Conservation (phyloP, 2,113 vertebrate genomes). For the Corythornis cristatus region DNA sequence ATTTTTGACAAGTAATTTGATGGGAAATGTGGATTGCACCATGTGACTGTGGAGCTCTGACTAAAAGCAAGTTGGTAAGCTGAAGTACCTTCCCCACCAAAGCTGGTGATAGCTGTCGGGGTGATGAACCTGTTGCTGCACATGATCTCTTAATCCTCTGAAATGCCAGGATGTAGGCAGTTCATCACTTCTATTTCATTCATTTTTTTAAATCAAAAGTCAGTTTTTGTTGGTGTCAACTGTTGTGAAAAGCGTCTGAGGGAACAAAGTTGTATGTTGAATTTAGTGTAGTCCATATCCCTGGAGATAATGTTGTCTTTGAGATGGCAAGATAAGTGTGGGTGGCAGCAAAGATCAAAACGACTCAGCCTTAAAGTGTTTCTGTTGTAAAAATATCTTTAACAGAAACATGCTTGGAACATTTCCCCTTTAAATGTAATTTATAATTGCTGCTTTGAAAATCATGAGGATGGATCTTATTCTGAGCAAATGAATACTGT, state of each 20-base stretch:
- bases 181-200: background rate
- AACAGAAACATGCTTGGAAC: conserved; percentile 72
- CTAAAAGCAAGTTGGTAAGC: conserved; percentile 18
- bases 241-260: conserved; percentile 19
- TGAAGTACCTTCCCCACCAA: background rate
- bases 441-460: conserved; percentile 73
- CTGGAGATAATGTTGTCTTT: conserved; percentile 40
- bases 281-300: conserved; percentile 9
- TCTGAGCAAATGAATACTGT: conserved; percentile 74
- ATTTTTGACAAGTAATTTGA: background rate
- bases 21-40: background rate
- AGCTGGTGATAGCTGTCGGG: background rate
- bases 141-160: background rate
- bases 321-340: conserved; percentile 13
- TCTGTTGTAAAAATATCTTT: conserved; percentile 70
- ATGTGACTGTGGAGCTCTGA: background rate
- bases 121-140: background rate
- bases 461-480: conserved; percentile 52
- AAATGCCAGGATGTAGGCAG: background rate
- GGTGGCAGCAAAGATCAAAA: conserved; percentile 58
- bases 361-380: conserved; percentile 74
- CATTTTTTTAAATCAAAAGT: background rate
- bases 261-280: conserved; percentile 31
- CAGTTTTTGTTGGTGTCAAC: background rate
- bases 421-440: conserved; percentile 68